Conservation (phyloP, 2,113 vertebrate species). For the Geococcyx californianus region DNA sequence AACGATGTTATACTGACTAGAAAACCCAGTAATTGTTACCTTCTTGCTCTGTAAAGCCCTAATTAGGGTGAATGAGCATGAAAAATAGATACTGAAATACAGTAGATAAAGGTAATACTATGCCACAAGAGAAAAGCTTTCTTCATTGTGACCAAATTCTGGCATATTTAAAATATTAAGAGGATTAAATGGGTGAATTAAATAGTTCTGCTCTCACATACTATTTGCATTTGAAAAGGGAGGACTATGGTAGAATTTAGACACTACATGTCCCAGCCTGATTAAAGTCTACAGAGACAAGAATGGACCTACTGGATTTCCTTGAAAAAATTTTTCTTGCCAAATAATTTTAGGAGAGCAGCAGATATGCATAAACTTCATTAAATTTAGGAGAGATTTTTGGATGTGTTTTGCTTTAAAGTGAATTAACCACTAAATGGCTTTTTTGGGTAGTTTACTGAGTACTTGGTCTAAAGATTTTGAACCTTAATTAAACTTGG, state of each 20-base stretch:
- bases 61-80: conserved; percentile 1
- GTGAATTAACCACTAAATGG: neutral
- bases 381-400: neutral
- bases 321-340: neutral
- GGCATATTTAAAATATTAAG: conserved; percentile 24
- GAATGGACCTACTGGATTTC: neutral
- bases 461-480: neutral
- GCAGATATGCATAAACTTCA: neutral
- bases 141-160: conserved; percentile 9
- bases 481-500: neutral
- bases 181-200: conserved; percentile 25
- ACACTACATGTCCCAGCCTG: neutral
- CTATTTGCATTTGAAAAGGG: conserved; percentile 10
- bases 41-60: neutral
- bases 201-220: neutral
- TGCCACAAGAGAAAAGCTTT: neutral
- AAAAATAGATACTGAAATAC: neutral
- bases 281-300: neutral
- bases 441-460: neutral
- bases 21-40: neutral
- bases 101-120: neutral
- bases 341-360: neutral
- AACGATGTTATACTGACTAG: neutral
- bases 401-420: neutral
- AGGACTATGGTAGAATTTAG: neutral